Percentiles rank a stretch among this genome's conserved stretches.
phyloP scores from a whole-genome alignment of 2,797 vertebrate species.

The Sibirionetta formosa region DNA sequence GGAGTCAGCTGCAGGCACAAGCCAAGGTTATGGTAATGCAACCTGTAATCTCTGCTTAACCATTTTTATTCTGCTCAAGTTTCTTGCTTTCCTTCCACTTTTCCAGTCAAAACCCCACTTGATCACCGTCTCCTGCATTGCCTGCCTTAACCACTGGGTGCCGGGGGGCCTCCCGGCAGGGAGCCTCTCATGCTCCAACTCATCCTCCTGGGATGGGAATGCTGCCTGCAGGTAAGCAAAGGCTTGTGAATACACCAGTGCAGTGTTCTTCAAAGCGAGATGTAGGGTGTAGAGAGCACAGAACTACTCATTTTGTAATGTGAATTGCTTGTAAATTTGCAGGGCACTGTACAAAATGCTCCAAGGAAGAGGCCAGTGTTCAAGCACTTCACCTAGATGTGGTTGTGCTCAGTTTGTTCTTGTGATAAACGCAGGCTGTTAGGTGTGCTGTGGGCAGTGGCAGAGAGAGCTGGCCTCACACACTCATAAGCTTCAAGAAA shows the following conservation, averaged over 20 bases:
- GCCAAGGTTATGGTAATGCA: neutral
- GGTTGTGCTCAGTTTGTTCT: neutral
- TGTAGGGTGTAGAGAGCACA: neutral
- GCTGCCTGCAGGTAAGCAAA: neutral
- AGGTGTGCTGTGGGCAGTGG: neutral
- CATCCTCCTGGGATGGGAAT: neutral
- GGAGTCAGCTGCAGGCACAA: neutral
- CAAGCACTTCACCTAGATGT: neutral
- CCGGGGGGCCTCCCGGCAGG: neutral
- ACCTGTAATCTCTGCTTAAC: neutral
- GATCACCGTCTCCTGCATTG: neutral
- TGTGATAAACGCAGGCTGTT: neutral
- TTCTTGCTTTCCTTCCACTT: neutral
- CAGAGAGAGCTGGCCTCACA: neutral
- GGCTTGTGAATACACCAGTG: neutral
- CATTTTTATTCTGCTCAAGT: neutral
- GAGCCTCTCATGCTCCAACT: fast-evolving
- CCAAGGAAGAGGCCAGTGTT: neutral
- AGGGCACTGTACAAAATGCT: fast-evolving
- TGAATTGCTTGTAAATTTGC: neutral
- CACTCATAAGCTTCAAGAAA: fast-evolving
- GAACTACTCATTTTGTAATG: neutral
- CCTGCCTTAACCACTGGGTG: conserved; percentile 25
- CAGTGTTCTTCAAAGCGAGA: neutral
- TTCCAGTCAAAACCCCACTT: neutral